Evolutionary conservation across 2,888 invertebrate species (phyloP), one percentile per base, ranked within the genome.

Genomic region (Drosophila kokeensis): DNA sequence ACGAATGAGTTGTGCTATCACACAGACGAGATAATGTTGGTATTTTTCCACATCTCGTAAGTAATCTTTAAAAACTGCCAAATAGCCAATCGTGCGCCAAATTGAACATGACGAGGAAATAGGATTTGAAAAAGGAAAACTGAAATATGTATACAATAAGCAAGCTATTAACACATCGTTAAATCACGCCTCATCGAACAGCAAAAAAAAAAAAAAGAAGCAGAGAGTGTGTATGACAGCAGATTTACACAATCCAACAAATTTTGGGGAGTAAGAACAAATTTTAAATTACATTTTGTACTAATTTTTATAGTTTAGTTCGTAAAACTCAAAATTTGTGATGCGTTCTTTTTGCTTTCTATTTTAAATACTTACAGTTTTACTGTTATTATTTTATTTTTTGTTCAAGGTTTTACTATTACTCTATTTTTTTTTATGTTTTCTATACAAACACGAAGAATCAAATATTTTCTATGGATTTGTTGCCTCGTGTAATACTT

Each of bases 111-210:
- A 85, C 78, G 66, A 29, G 64, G 29, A 45, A 64, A 66, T 66
- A n/a, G 50, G 29, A 29, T 58, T 52, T 62, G 42, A 24, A 52
- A 75, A 48, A 29, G 30, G 27, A 55, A 40, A 50, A 49, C 52
- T 75, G 69, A 80, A 78, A 74, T 66, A 76, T 50, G 42, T 27
- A 36, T 62, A 52, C 76, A 83, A 86, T 83, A 88, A 81, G 79
- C 79, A 81, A 79, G 76, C 87, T 74, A 79, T 84, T 86, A 88
- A 65, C 84, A 88, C 86, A 69, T 73, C 79, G 73, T 71, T 36
- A 65, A 74, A 74, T 75, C 65, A 69, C 67, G 81, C 71, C 61
- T 40, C 68, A 77, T 45, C 50, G 66, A 50, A 36, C 60, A 58
- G 59, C 27, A 34, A 45, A 49, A 49, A 59, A 63, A 48, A 32